Conservation (phyloP, 2,888 invertebrate species). For the Gastracanthus pulcherrimus region DNA sequence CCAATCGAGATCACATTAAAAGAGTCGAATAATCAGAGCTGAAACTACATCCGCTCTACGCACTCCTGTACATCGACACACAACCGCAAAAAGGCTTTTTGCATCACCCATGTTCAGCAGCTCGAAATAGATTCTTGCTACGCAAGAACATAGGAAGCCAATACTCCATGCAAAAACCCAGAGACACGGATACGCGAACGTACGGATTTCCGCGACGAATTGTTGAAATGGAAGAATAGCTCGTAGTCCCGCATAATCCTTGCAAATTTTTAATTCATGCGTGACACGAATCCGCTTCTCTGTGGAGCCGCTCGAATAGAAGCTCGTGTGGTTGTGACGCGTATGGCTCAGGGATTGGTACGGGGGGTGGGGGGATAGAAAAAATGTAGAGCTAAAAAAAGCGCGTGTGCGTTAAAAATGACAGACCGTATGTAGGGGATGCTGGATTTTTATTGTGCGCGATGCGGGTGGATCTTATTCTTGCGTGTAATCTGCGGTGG, state of each 20-base stretch:
- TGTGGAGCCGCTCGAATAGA: too few species aligned
- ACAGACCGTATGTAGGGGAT: neutral
- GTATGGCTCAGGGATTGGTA: too few species aligned
- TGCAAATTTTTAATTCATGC: slow-evolving; percentile 19
- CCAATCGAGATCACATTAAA: too few species aligned
- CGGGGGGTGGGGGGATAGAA: too few species aligned
- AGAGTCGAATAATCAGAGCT: too few species aligned
- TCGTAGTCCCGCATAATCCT: neutral
- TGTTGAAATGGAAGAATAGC: neutral
- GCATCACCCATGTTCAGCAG: neutral
- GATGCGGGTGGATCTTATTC: too few species aligned
- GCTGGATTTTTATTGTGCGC: neutral
- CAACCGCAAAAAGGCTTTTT: neutral
- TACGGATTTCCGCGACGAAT: neutral
- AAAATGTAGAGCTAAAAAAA: slow-evolving; percentile 13
- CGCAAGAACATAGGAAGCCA: neutral
- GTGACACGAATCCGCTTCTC: neutral
- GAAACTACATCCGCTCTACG: too few species aligned
- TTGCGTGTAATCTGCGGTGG: neutral
- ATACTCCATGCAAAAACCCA: neutral
- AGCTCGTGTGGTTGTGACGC: neutral
- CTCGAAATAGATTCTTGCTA: neutral
- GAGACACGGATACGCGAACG: neutral
- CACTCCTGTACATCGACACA: too few species aligned
- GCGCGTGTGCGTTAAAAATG: slow-evolving; percentile 5